Base-by-base conservation (phyloP, 2,113 vertebrate species). In the Larimichthys polyactis region DNA sequence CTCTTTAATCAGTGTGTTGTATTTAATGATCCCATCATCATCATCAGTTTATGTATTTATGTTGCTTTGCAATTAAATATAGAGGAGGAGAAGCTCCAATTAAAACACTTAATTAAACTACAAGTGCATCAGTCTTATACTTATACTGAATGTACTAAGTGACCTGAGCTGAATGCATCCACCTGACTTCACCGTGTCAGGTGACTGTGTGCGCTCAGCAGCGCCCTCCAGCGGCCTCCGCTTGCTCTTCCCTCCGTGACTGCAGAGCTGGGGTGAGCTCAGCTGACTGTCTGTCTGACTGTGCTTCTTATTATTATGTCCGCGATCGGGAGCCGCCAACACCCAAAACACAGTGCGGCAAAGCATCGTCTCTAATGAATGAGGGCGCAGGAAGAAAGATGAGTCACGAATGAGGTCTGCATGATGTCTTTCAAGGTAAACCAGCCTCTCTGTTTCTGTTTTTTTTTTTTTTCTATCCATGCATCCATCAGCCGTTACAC, bases 341-440 rank as follows among this genome's bases (percentile, higher is more conserved):
- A 90, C 89, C 90, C 86, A 88, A 20, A 78, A 88, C 82, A 69
- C 88, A 52, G 89, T 86, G 88, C 90, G 81, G 88, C 84, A 90
- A 80, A 91, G 49, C 81, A 22, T 49, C 73, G 72, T 40, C 19
- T 69, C 77, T 90, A 88, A 91, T 90, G 84, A 89, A n/a, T 19
- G 79, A 83, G 70, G 81, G 78, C 78, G 62, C 71, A 16, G 78
- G 64, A 62, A 79, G 51, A 77, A 78, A 40, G 73, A 94, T 95
- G 93, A 94, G 85, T 93, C 91, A 90, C 89, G 79, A 68, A 15
- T 95, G 90, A 94, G 68, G 82, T 81, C 84, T 83, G 82, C 91
- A 85, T 76, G 70, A 95, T 96, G 95, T 96, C 95, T 86, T 95
- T 96, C 71, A 96, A 95, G 95, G 95, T 96, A 95, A 95, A 79